These are phyloP conservation scores for Caretta caretta DNA, from an alignment of 2,113 vertebrate genomes.

Conservation along the genomic window DNA sequence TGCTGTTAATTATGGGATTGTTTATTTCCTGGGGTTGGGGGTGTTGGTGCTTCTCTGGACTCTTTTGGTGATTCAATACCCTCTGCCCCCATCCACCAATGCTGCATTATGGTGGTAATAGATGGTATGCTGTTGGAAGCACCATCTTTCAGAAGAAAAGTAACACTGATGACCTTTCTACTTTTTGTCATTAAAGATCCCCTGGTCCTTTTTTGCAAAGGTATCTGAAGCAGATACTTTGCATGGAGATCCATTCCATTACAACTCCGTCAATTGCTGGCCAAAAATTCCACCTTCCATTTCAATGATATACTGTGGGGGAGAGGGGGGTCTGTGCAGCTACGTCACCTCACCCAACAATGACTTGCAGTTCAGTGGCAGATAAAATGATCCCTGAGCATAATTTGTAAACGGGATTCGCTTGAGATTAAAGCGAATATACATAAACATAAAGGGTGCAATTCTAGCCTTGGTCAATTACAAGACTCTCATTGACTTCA, in stretches of 20 bases:
- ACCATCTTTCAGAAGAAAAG: background rate
- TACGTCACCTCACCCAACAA: rapidly evolving
- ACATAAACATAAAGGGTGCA: background rate
- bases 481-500: background rate
- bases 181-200: background rate
- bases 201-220: rapidly evolving
- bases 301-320: rapidly evolving
- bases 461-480: background rate
- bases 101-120: background rate
- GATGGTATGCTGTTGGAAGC: background rate
- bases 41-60: background rate
- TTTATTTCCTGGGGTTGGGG: background rate
- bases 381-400: background rate
- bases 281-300: background rate
- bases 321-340: rapidly evolving
- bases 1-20: background rate
- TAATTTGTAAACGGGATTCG: background rate
- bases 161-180: background rate
- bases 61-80: background rate
- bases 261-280: rapidly evolving
- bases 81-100: rapidly evolving
- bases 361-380: background rate
- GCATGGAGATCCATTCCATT: background rate
- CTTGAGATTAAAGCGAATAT: constrained; percentile 17
- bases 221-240: background rate